These are phyloP conservation scores for Spizella passerina DNA, from an alignment of 2,797 vertebrate species.

Conservation along the genomic window DNA sequence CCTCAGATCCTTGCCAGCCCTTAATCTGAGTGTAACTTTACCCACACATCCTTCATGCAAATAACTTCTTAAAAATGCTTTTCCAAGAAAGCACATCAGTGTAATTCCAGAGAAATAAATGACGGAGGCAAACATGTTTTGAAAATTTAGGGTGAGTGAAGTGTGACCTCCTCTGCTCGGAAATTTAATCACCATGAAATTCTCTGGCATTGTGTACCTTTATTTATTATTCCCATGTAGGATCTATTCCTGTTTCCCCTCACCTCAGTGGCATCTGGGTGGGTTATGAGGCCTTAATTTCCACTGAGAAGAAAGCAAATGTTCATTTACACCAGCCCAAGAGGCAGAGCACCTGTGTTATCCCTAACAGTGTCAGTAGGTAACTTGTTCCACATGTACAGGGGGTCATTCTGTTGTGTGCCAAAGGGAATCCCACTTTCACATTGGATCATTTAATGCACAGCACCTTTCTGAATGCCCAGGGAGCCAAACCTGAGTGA, in stretches of 20 bases:
- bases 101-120: neutral
- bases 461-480: neutral
- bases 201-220: neutral
- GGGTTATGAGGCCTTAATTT: neutral
- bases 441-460: neutral
- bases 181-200: neutral
- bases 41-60: neutral
- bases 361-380: neutral
- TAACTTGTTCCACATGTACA: neutral
- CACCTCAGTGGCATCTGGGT: neutral
- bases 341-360: fast-evolving
- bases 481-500: neutral
- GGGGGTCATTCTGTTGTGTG: neutral
- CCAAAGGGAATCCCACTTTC: neutral
- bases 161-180: neutral
- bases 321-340: neutral
- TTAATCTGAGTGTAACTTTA: neutral
- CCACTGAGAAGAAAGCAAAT: neutral
- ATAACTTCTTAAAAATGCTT: neutral
- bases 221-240: neutral
- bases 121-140: neutral
- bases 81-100: neutral
- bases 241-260: neutral
- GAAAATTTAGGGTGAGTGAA: neutral
- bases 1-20: neutral